Conservation (phyloP, 2,888 invertebrate genomes). For the Drosophila cognata region DNA sequence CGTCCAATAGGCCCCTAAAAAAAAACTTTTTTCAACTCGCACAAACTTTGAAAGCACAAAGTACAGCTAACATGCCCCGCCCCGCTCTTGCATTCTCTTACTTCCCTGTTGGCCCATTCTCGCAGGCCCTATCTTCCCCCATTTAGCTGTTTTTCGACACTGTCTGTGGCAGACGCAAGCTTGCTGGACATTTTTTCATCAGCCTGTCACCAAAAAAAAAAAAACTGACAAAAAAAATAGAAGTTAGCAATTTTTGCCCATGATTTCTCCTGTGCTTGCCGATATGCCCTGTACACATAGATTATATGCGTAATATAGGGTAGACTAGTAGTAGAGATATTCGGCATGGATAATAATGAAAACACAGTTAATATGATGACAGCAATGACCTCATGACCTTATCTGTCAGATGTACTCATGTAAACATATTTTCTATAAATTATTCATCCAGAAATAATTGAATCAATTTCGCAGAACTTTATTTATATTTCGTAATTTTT, state of each 20-base stretch:
- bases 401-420: background rate
- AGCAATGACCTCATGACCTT: background rate
- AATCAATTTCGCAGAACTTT: background rate
- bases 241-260: constrained; percentile 59
- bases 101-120: background rate
- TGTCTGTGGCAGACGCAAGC: constrained; percentile 34
- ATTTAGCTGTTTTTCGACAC: background rate
- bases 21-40: constrained; percentile 27
- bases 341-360: background rate
- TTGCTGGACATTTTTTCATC: constrained; percentile 32
- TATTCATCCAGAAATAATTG: background rate
- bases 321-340: background rate
- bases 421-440: background rate
- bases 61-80: background rate
- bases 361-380: background rate
- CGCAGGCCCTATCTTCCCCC: background rate
- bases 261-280: constrained; percentile 54
- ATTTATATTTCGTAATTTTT: background rate
- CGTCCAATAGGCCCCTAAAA: constrained; percentile 16
- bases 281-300: background rate
- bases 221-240: background rate
- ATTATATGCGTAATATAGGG: background rate
- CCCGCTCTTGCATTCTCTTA: background rate
- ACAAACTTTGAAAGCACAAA: constrained; percentile 54
- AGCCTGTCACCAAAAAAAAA: constrained; percentile 1